Evolutionary conservation across 2,888 invertebrate genomes (phyloP), one percentile per base, ranked within the genome.

Genomic region (Anthophora plumipes): DNA sequence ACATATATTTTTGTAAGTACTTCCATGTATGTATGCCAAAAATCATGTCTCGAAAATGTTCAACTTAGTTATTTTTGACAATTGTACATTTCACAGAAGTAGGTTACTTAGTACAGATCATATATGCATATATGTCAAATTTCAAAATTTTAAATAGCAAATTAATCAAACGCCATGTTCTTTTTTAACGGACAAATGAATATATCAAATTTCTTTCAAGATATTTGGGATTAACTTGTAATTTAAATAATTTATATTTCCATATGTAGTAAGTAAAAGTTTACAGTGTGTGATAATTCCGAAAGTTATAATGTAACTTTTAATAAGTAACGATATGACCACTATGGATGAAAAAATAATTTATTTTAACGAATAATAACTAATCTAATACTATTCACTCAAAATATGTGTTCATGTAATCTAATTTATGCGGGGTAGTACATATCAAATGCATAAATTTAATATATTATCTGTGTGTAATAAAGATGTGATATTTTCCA

Each of bases 401-500:
- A n/a, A 9, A 41, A 61, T 61, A 39, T 48, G 31, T 41, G 39
- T 74, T 74, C 22, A 54, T 41, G n/a, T 20, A n/a, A 63, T 31
- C 46, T 61, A 61, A 61, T 63, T 1, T 31, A 43, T 63, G 11
- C 12, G 48, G 8, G 17, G 54, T 43, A 46, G 25, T 25, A 43
- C 37, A 59, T 41, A 48, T 64, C 12, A 50, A 43, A 71, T 22
- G n/a, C 5, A 37, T 41, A 46, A 54, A 54, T 73, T 67, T 72
- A 67, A 25, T 52, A 37, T 60, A 61, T 54, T 66, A 17, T 37
- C n/a, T 22, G 22, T 31, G 46, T 41, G 31, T 55, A 74, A 74
- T 63, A 69, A 41, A 64, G 25, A 69, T 70, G 76, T 70, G 64
- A 70, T 79, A 76, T 78, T 70, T 70, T 70, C 31, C 70, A 60